Evolutionary conservation across 2,797 vertebrate genomes (phyloP).

Genomic region (Anisognathus igniventris): DNA sequence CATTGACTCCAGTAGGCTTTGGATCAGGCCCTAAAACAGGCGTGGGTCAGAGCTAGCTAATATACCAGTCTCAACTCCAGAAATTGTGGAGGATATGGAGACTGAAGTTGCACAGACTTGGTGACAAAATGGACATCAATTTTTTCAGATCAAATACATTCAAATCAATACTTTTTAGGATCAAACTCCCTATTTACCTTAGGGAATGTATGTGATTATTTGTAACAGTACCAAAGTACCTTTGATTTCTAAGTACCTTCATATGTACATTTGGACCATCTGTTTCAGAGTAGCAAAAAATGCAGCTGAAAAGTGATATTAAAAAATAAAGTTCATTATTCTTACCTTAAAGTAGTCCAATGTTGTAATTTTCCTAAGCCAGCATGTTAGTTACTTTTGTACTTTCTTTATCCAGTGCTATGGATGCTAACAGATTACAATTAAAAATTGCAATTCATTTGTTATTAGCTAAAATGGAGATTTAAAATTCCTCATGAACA

Average conservation of each 20-base stretch:
- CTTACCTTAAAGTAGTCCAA: background rate
- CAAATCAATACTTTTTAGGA: background rate
- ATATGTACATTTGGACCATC: background rate
- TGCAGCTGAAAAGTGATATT: background rate
- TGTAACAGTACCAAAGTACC: background rate
- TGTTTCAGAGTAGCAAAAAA: background rate
- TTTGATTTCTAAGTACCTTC: background rate
- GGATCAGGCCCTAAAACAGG: slow-evolving; percentile 60
- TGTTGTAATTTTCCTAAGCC: background rate
- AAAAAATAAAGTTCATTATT: background rate
- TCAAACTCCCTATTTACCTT: background rate
- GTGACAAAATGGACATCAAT: background rate
- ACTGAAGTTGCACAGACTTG: background rate
- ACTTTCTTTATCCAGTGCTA: background rate
- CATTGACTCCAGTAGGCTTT: background rate
- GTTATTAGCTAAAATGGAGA: background rate
- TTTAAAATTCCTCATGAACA: background rate
- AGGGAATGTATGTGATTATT: background rate
- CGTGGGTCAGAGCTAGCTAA: background rate
- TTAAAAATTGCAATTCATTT: background rate
- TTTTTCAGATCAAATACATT: background rate
- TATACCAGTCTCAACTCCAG: background rate
- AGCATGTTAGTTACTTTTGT: background rate
- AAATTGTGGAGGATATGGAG: background rate
- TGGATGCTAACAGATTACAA: background rate